Percentiles rank a stretch among this genome's conserved stretches.
These are phyloP conservation scores for Xanthia togata DNA, from an alignment of 2,888 invertebrate genomes.

Conservation along the genomic window DNA sequence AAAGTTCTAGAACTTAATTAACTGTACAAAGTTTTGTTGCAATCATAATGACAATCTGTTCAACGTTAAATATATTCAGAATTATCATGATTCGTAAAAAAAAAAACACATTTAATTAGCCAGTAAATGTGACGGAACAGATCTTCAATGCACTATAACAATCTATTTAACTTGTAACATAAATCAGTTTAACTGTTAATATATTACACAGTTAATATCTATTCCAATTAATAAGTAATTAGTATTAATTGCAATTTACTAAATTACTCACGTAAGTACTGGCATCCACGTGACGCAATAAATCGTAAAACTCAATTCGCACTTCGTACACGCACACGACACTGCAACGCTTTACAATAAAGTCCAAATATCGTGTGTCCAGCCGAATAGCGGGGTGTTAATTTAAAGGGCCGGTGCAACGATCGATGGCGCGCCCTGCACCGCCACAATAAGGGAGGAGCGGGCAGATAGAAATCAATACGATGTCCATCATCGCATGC, in stretches of 20 bases:
- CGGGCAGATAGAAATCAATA: slow-evolving; percentile 91
- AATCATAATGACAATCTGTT: slow-evolving; percentile 5
- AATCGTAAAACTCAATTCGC: slow-evolving; percentile 75
- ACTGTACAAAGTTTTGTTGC: slow-evolving; percentile 23
- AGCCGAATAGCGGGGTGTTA: slow-evolving; percentile 80
- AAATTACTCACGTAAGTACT: slow-evolving; percentile 73
- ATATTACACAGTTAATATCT: slow-evolving; percentile 46
- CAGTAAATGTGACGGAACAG: slow-evolving; percentile 1
- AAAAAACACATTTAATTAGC: slow-evolving; percentile 8
- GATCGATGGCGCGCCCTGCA: slow-evolving; percentile 89
- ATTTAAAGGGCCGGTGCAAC: slow-evolving; percentile 85
- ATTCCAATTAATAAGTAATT: slow-evolving; percentile 72
- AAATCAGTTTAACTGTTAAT: slow-evolving; percentile 32
- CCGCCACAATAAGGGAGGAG: slow-evolving; percentile 89
- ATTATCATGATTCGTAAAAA: slow-evolving; percentile 5
- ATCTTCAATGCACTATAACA: slow-evolving; percentile 30
- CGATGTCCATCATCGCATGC: slow-evolving; percentile 91
- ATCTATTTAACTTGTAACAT: slow-evolving; percentile 23
- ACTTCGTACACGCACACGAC: slow-evolving; percentile 71
- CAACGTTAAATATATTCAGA: not conserved
- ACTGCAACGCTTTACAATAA: slow-evolving; percentile 71
- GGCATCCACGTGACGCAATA: slow-evolving; percentile 81
- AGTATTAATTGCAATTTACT: slow-evolving; percentile 64
- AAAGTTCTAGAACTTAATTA: slow-evolving; percentile 33
- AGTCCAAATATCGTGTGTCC: slow-evolving; percentile 77